Evolutionary conservation across 2,113 vertebrate species (phyloP).

Genomic region (Takifugu bimaculatus): DNA sequence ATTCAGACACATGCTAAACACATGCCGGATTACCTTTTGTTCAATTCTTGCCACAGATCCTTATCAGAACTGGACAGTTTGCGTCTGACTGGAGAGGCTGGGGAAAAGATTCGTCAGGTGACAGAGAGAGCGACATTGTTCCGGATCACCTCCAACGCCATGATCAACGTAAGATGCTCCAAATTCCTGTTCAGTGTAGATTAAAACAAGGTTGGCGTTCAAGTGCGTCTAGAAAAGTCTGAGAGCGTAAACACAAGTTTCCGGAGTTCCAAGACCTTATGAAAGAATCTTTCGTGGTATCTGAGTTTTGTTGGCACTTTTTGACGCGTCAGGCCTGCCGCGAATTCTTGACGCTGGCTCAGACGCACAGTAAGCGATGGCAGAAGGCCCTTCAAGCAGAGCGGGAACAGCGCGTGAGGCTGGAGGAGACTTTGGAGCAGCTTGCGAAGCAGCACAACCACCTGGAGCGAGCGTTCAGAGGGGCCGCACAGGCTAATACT

Average conservation of each 20-base stretch:
- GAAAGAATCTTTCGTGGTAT: neutral
- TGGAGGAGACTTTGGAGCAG: conserved; percentile 95
- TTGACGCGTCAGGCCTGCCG: conserved; percentile 78
- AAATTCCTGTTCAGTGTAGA: conserved; percentile 80
- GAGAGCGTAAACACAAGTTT: too few species aligned
- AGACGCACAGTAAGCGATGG: conserved; percentile 92
- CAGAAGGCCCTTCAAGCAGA: conserved; percentile 92
- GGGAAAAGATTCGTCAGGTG: conserved; percentile 92
- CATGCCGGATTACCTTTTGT: neutral
- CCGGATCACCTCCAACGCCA: conserved; percentile 97
- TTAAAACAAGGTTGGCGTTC: neutral
- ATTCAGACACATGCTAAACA: neutral
- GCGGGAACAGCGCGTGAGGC: conserved; percentile 87
- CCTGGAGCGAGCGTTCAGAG: conserved; percentile 91
- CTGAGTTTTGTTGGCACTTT: neutral
- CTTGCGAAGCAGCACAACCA: conserved; percentile 97
- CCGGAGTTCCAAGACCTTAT: neutral
- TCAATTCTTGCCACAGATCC: conserved; percentile 73
- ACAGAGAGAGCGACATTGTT: conserved; percentile 93
- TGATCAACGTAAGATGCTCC: conserved; percentile 93
- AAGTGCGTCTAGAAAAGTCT: neutral
- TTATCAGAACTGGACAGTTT: conserved; percentile 92
- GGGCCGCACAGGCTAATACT: conserved; percentile 72
- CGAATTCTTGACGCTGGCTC: conserved; percentile 89
- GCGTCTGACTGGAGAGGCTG: conserved; percentile 83